Evolutionary conservation across 2,113 vertebrate species (phyloP).

Genomic region (Polypterus bichir): DNA sequence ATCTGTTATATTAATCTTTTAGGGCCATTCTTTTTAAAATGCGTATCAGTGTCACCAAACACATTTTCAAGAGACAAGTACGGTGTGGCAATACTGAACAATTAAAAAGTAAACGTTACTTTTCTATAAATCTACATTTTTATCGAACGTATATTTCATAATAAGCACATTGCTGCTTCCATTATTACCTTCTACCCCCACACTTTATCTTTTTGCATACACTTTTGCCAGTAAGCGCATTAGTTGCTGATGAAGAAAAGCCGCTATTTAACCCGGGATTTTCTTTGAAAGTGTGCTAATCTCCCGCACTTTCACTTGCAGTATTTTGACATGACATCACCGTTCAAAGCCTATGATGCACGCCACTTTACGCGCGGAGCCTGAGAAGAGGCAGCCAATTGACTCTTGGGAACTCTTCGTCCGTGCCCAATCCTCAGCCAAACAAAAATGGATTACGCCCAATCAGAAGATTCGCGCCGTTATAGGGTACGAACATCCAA

Average conservation of each 20-base stretch:
- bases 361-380: conserved; percentile 13
- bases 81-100: too few relatives aligned
- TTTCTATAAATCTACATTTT: too few relatives aligned
- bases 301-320: conserved; percentile 40
- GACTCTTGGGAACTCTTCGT: neutral
- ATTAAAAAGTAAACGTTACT: too few relatives aligned
- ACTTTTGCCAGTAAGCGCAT: neutral
- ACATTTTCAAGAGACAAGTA: too few relatives aligned
- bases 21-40: too few relatives aligned
- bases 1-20: too few relatives aligned
- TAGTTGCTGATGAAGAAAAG: neutral
- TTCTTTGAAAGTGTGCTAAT: conserved; percentile 11
- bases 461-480: conserved; percentile 23
- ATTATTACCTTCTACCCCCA: neutral
- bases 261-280: neutral
- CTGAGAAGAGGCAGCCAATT: conserved; percentile 11
- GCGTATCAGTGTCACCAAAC: too few relatives aligned
- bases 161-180: too few relatives aligned
- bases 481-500: neutral
- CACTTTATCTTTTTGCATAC: neutral
- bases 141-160: too few relatives aligned
- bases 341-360: conserved; percentile 1
- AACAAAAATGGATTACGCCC: conserved; percentile 7
- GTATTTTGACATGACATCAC: conserved; percentile 28
- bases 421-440: conserved; percentile 23